Conservation (phyloP, 2,797 vertebrate species). For the Hydrolagus colliei region DNA sequence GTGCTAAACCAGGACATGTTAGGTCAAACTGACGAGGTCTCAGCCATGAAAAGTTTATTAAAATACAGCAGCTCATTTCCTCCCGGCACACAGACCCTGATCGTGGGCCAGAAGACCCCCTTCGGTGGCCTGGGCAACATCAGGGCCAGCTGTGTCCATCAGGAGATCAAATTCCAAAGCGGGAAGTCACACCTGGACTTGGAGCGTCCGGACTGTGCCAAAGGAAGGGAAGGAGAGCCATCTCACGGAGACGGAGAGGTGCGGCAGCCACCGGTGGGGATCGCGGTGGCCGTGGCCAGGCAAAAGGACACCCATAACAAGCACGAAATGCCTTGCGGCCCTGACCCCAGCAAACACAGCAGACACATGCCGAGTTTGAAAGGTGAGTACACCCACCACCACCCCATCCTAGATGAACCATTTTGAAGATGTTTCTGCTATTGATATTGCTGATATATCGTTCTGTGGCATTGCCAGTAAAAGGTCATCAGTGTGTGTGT, state of each 20-base stretch:
- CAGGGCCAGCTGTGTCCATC: constrained; percentile 80
- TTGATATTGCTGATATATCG: not conserved
- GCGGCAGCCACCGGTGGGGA: constrained; percentile 87
- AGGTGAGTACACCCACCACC: constrained; percentile 43
- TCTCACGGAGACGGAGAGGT: constrained; percentile 76
- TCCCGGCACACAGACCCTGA: constrained; percentile 45
- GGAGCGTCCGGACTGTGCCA: constrained; percentile 77
- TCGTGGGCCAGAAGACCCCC: constrained; percentile 76
- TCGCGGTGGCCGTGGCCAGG: constrained; percentile 83
- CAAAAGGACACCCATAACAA: constrained; percentile 79
- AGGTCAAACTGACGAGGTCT: constrained; percentile 66
- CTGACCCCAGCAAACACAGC: constrained; percentile 62
- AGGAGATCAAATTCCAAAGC: constrained; percentile 64
- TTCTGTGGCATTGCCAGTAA: not conserved
- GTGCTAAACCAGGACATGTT: constrained; percentile 54
- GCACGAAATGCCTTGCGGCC: constrained; percentile 54
- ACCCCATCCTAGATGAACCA: not conserved
- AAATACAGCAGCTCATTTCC: constrained; percentile 74
- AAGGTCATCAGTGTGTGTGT: not conserved
- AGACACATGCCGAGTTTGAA: constrained; percentile 52
- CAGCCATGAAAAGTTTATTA: constrained; percentile 87
- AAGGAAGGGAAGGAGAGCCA: constrained; percentile 66
- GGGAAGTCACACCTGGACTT: constrained; percentile 65
- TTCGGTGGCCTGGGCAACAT: constrained; percentile 74
- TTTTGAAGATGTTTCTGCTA: not conserved